Percentiles rank a stretch among this genome's conserved stretches.
Conservation (phyloP, 2,113 vertebrate genomes). For the Syngnathus typhle region DNA sequence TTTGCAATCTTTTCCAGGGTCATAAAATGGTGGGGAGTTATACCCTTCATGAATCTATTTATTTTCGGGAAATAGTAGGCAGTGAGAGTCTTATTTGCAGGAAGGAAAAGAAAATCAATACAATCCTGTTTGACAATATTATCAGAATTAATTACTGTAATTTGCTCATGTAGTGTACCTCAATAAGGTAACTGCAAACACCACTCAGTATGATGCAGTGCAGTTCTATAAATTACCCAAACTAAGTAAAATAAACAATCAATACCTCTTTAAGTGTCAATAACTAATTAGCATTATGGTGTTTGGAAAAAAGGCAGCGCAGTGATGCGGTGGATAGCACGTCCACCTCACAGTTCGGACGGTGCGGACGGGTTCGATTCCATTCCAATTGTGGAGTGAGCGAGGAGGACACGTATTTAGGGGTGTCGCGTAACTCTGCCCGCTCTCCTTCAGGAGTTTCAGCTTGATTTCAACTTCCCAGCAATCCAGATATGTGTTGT, state of each 20-base stretch:
- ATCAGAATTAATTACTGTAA: background rate
- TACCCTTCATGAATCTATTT: background rate
- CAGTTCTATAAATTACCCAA: background rate
- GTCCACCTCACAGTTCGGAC: no score
- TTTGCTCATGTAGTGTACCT: background rate
- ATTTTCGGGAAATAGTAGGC: background rate
- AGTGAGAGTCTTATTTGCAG: background rate
- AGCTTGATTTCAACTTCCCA: slow-evolving; percentile 51
- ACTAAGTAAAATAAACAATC: background rate
- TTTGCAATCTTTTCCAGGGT: background rate
- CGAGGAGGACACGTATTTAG: slow-evolving; percentile 12
- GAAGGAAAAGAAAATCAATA: background rate
- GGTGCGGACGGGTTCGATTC: no score
- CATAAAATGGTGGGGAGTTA: background rate
- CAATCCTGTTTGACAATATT: no score
- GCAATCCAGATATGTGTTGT: slow-evolving; percentile 49
- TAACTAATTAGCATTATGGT: background rate
- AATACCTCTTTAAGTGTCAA: background rate
- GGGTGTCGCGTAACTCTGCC: slow-evolving; percentile 14
- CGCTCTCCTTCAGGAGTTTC: slow-evolving; percentile 45
- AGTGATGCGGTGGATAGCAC: no score
- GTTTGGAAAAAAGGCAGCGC: background rate
- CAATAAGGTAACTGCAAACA: background rate
- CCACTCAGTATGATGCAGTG: background rate
- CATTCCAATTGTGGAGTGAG: slow-evolving; percentile 6